Percentiles rank a stretch among this genome's conserved stretches.
These are phyloP conservation scores for Formicarius rufipectus DNA, from an alignment of 2,113 vertebrate genomes.

Conservation along the genomic window DNA sequence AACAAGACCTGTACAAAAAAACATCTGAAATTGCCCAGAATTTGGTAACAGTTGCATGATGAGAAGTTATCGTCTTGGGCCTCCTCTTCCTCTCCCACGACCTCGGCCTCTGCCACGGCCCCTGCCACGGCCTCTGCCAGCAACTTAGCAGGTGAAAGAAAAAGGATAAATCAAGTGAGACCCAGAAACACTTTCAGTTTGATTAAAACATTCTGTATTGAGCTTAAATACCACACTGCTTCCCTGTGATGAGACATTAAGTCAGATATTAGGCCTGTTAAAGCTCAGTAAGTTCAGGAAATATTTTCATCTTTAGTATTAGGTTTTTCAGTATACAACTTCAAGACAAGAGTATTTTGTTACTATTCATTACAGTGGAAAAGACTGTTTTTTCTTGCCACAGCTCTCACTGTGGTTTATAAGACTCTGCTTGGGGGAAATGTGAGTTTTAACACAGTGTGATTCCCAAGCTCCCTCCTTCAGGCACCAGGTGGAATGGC, in stretches of 20 bases:
- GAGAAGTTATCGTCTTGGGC: conserved; percentile 88
- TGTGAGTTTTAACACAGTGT: accelerated
- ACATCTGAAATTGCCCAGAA: neutral
- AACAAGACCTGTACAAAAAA: conserved; percentile 83
- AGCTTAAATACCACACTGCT: neutral
- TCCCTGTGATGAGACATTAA: neutral
- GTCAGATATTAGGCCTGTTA: neutral
- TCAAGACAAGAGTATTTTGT: neutral
- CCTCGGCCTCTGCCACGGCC: conserved; percentile 91
- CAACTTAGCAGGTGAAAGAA: conserved; percentile 77
- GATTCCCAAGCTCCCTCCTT: neutral
- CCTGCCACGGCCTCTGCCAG: conserved; percentile 85
- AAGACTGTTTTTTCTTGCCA: neutral
- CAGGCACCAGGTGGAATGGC: neutral
- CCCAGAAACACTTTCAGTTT: neutral
- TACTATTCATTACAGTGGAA: neutral
- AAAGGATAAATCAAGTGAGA: neutral
- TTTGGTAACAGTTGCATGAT: neutral
- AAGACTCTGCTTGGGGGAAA: neutral
- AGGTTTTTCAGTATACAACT: neutral
- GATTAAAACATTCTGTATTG: neutral
- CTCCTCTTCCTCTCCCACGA: conserved; percentile 91
- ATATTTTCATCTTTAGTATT: neutral
- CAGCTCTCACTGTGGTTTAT: neutral
- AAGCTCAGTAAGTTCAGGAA: neutral